Conservation (phyloP, 2,797 vertebrate genomes). For the Myripristis murdjan region DNA sequence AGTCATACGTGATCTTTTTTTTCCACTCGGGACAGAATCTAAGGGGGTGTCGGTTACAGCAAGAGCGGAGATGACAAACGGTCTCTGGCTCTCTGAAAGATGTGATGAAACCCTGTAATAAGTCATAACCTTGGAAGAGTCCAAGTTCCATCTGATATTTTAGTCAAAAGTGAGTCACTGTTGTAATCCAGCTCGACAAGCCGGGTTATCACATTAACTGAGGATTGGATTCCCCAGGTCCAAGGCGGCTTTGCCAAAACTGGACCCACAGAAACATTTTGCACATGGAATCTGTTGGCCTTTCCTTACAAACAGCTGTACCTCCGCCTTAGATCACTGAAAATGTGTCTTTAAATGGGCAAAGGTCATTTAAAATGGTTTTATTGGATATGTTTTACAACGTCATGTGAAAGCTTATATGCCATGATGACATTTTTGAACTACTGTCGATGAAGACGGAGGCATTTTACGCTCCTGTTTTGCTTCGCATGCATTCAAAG, state of each 20-base stretch:
- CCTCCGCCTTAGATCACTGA: no score
- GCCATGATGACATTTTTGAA: conserved; percentile 5
- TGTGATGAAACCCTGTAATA: conserved; percentile 45
- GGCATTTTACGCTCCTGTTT: no score
- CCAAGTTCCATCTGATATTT: conserved; percentile 34
- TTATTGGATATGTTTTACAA: background rate
- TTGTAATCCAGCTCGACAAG: conserved; percentile 2
- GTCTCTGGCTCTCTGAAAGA: background rate
- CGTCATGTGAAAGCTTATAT: conserved; percentile 4
- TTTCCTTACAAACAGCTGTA: no score
- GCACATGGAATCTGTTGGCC: no score
- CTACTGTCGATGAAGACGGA: background rate
- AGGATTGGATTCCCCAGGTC: background rate
- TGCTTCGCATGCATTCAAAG: no score
- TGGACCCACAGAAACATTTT: no score
- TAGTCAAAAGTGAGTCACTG: conserved; percentile 21
- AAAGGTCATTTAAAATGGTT: background rate
- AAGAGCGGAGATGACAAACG: conserved; percentile 27
- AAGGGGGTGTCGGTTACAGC: conserved; percentile 28
- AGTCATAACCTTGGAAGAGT: conserved; percentile 17
- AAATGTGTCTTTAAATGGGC: background rate
- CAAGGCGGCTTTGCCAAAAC: background rate
- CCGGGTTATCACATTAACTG: background rate
- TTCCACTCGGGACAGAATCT: conserved; percentile 37
- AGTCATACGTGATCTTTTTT: conserved; percentile 18